Evolutionary conservation across 2,797 vertebrate genomes (phyloP).

Genomic region (Loris lydekkerianus): DNA sequence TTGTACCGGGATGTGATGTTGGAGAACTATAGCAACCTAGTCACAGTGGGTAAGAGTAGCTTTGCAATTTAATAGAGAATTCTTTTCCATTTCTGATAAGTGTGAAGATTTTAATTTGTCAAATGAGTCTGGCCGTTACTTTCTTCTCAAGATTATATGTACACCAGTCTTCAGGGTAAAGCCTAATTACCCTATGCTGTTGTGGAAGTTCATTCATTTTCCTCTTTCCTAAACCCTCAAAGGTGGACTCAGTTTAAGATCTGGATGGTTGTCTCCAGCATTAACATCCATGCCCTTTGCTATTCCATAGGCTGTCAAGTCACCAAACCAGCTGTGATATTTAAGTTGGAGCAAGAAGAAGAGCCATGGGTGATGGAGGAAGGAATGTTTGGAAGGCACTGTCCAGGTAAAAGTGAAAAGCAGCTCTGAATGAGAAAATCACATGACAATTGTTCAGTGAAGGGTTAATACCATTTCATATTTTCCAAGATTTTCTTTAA

Average conservation of each 20-base stretch:
- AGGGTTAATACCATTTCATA: not conserved
- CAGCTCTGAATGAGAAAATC: not conserved
- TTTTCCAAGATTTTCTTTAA: conserved; percentile 52
- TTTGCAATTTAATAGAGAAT: not conserved
- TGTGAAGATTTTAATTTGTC: not conserved
- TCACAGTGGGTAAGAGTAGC: conserved; percentile 78
- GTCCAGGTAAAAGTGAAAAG: conserved; percentile 72
- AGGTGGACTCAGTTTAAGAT: not conserved
- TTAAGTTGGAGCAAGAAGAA: conserved; percentile 79
- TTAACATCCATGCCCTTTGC: conserved; percentile 53
- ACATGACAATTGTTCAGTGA: not conserved
- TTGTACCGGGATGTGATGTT: conserved; percentile 85
- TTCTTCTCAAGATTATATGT: not conserved
- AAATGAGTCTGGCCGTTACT: not conserved
- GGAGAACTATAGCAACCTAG: conserved; percentile 81
- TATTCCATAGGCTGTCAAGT: conserved; percentile 72
- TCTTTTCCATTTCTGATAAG: not conserved
- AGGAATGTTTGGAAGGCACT: conserved; percentile 66
- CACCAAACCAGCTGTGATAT: conserved; percentile 80
- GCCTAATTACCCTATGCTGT: not conserved
- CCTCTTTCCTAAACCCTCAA: not conserved
- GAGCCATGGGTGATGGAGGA: conserved; percentile 77
- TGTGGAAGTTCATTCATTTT: conserved; percentile 13
- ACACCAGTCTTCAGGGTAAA: not conserved
- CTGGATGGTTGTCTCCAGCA: not conserved